phyloP scores from a whole-genome alignment of 2,113 vertebrate species.

The Pseudorasbora parva region DNA sequence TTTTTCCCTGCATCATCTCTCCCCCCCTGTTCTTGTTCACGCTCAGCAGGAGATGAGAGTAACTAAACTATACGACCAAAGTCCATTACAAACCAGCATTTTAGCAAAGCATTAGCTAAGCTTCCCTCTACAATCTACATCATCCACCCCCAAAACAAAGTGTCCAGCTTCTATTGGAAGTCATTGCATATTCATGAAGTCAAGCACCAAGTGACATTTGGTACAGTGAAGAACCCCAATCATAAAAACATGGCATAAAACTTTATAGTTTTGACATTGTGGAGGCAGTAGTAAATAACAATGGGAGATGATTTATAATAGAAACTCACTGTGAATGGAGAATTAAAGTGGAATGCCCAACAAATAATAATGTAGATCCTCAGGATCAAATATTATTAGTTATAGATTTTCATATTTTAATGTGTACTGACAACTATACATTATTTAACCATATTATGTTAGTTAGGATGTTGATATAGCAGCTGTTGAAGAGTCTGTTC shows the following conservation, averaged over 20 bases:
- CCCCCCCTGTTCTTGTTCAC: background rate
- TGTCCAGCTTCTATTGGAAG: background rate
- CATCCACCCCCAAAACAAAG: background rate
- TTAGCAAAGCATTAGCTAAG: background rate
- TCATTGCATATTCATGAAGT: constrained; percentile 11
- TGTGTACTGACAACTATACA: too few relatives aligned
- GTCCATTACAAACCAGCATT: constrained; percentile 12
- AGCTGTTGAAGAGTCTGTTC: too few relatives aligned
- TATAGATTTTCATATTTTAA: background rate
- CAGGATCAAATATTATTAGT: background rate
- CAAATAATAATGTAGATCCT: background rate
- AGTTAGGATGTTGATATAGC: too few relatives aligned
- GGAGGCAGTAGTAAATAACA: constrained; percentile 29
- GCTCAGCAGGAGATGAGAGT: background rate
- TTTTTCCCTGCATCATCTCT: background rate
- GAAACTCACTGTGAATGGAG: background rate
- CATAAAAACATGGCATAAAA: constrained; percentile 19
- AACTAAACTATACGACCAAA: constrained; percentile 17
- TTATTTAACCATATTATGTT: too few relatives aligned
- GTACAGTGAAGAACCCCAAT: constrained; percentile 11
- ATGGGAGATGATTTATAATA: background rate
- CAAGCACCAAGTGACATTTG: constrained; percentile 23
- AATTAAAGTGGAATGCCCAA: background rate
- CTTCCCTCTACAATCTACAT: background rate
- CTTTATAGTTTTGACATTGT: constrained; percentile 16